A percentile compares a stretch with the other conserved stretches of the same genome.
Conservation (phyloP, 2,797 vertebrate species). For the Chromobotia macracanthus region DNA sequence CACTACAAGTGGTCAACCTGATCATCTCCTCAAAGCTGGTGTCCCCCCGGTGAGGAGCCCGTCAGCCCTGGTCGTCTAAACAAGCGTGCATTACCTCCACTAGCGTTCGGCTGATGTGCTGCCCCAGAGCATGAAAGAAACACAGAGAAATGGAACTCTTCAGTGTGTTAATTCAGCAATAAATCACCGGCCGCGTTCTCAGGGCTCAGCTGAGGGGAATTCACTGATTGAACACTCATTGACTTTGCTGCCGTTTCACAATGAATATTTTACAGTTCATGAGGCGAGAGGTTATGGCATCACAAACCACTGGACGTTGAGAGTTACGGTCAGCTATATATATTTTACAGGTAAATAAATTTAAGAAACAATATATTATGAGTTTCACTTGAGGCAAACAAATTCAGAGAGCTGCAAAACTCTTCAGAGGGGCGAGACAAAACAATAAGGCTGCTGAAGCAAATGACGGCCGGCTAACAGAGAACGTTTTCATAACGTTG, state of each 20-base stretch:
- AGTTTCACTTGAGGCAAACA: conserved; percentile 18
- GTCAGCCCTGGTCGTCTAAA: conserved; percentile 16
- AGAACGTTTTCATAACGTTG: too few relatives aligned
- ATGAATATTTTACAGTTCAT: conserved; percentile 43
- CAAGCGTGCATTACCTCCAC: background rate
- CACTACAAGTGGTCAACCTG: background rate
- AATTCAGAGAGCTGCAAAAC: conserved; percentile 3
- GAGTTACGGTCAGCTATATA: conserved; percentile 20
- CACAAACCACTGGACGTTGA: conserved; percentile 5
- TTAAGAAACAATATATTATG: background rate
- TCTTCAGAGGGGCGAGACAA: background rate
- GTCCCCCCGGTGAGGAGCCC: background rate
- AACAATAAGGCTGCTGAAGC: background rate
- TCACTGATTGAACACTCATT: conserved; percentile 41
- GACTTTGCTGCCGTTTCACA: conserved; percentile 40
- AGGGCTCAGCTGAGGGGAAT: conserved; percentile 34
- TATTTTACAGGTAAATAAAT: background rate
- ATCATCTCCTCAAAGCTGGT: conserved; percentile 17
- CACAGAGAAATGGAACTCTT: conserved; percentile 52
- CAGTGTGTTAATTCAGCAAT: conserved; percentile 58
- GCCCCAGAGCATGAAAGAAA: conserved; percentile 15
- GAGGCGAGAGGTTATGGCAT: conserved; percentile 17
- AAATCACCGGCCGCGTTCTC: conserved; percentile 51
- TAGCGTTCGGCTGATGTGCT: background rate
- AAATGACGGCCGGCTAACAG: too few relatives aligned